Evolutionary conservation across 2,888 invertebrate species (phyloP).

Genomic region (Myopa tessellatipennis): DNA sequence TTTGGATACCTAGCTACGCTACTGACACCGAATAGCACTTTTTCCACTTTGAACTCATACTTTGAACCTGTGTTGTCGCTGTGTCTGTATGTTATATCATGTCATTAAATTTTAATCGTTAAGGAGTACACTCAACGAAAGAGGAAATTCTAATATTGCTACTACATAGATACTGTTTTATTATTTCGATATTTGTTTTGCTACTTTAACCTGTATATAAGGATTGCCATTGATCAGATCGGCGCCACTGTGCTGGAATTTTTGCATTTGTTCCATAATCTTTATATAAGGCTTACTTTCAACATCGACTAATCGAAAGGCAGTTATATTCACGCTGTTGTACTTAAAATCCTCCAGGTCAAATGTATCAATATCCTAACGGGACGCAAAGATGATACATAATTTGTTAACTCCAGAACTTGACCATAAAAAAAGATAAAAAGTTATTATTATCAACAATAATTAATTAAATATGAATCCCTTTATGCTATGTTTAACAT

Average conservation of each 20-base stretch:
- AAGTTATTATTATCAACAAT: not conserved
- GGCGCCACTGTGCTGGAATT: slow-evolving; percentile 83
- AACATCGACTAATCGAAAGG: slow-evolving; percentile 88
- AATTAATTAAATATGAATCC: not conserved
- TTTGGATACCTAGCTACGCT: no score
- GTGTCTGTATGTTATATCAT: no score
- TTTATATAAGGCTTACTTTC: slow-evolving; percentile 81
- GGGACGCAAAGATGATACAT: slow-evolving; percentile 14
- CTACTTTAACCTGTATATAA: slow-evolving; percentile 73
- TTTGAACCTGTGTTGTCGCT: no score
- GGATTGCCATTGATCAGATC: slow-evolving; percentile 79
- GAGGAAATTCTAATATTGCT: no score
- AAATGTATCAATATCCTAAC: slow-evolving; percentile 86
- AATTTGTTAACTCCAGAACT: not conserved
- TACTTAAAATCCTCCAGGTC: slow-evolving; percentile 92
- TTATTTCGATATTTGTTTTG: not conserved
- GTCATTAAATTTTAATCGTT: no score
- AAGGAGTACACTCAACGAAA: no score
- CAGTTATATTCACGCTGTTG: slow-evolving; percentile 95
- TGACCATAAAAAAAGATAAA: not conserved
- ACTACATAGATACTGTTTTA: not conserved
- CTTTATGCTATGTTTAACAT: no score
- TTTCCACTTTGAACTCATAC: no score
- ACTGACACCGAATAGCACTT: no score
- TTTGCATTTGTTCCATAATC: slow-evolving; percentile 85